Evolutionary conservation across 2,797 vertebrate genomes (phyloP).

Genomic region (Lagocephalus sceleratus): DNA sequence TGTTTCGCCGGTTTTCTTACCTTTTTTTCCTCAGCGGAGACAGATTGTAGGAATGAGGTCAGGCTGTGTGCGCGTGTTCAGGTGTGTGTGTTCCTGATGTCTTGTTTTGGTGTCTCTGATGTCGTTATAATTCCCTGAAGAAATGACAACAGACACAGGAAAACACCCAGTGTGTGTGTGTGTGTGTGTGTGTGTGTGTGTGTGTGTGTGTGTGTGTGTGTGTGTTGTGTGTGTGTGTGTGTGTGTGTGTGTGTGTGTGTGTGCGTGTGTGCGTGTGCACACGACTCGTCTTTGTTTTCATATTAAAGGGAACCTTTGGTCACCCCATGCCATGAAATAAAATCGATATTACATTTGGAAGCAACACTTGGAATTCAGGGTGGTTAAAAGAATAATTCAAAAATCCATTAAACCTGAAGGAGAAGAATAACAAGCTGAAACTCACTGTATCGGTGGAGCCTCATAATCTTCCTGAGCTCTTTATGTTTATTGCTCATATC

Average conservation of each 20-base stretch:
- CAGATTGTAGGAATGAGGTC: conserved; percentile 52
- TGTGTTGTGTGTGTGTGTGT: not conserved
- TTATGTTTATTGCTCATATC: conserved; percentile 46
- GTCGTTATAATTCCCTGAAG: conserved; percentile 52
- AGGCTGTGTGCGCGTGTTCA: conserved; percentile 9
- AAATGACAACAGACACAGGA: conserved; percentile 45
- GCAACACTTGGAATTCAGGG: not conserved
- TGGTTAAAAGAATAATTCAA: conserved; percentile 11
- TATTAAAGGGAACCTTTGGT: not conserved
- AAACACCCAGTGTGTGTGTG: conserved; percentile 23
- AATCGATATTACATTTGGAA: not conserved
- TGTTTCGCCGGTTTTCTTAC: not conserved
- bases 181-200: conserved; percentile 10
- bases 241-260: not conserved
- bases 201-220: conserved; percentile 1
- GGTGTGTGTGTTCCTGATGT: conserved; percentile 53
- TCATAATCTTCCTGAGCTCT: conserved; percentile 10
- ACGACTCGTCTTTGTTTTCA: not conserved
- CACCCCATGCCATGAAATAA: no score
- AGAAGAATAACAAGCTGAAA: conserved; percentile 5
- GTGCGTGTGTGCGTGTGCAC: not conserved
- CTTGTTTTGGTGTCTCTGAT: conserved; percentile 47
- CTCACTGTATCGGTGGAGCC: conserved; percentile 33
- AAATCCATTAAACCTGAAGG: conserved; percentile 7
- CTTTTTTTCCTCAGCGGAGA: conserved; percentile 37